Percentiles rank a stretch among this genome's conserved stretches.
Evolutionary conservation across 1,140 invertebrate genomes (phyloP).

Genomic region (Propsilocerus akamusi): DNA sequence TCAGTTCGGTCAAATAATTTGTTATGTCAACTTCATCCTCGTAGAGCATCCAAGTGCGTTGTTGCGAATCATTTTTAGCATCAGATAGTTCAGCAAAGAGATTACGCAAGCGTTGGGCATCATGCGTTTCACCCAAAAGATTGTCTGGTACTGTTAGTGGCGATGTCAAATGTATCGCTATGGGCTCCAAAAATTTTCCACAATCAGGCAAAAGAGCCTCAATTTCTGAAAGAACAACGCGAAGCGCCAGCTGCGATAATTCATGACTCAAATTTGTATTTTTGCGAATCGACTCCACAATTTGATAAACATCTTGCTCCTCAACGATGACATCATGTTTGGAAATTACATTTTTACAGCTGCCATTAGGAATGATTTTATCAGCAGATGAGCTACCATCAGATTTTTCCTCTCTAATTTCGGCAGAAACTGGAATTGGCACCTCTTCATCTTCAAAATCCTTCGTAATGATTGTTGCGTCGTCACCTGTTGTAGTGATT

Average conservation of each 20-base stretch:
- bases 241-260: conserved; percentile 65
- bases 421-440: conserved; percentile 7
- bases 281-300: conserved; percentile 55
- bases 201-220: conserved; percentile 35
- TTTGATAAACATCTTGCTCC: conserved; percentile 37
- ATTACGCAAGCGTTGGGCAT: conserved; percentile 57
- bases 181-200: conserved; percentile 32
- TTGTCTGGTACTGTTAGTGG: conserved; percentile 22
- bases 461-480: conserved; percentile 16
- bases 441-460: conserved; percentile 2
- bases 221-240: conserved; percentile 51
- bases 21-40: conserved; percentile 77
- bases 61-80: conserved; percentile 84
- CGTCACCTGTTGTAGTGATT: conserved; percentile 18
- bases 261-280: conserved; percentile 75
- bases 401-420: conserved; percentile 11
- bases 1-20: conserved; percentile 62
- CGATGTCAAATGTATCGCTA: conserved; percentile 20
- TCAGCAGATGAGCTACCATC: background rate
- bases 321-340: background rate
- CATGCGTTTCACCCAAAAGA: conserved; percentile 36
- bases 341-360: conserved; percentile 11
- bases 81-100: conserved; percentile 64
- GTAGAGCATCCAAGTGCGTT: conserved; percentile 81
- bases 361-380: background rate